Conservation (phyloP, 2,113 vertebrate genomes). For the Callaeas wilsoni region DNA sequence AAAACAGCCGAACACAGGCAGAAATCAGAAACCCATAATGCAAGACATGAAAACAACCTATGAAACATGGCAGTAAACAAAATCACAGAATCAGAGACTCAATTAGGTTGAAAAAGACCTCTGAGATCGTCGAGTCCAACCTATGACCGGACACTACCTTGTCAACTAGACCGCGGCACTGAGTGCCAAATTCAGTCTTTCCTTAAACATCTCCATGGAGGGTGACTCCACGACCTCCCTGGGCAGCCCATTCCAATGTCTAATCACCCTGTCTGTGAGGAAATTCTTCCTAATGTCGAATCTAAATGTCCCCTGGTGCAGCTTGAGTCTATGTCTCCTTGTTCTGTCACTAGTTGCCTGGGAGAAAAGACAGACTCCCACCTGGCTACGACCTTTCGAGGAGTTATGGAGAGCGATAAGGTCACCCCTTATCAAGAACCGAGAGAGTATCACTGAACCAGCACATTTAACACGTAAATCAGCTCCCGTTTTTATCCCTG, state of each 20-base stretch:
- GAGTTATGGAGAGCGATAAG: rapidly evolving
- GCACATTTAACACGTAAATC: rapidly evolving
- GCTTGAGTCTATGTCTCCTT: no score
- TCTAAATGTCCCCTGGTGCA: neutral
- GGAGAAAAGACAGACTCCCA: neutral
- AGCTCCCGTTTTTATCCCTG: rapidly evolving
- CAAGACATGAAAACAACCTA: neutral
- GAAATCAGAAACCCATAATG: neutral
- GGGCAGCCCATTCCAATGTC: neutral
- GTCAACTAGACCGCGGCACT: no score
- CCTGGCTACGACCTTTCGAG: neutral
- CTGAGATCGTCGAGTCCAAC: neutral
- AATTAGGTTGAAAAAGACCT: neutral
- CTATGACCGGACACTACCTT: rapidly evolving
- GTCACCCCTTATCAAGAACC: no score
- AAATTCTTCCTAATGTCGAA: neutral
- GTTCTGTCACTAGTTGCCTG: neutral
- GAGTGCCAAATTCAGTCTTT: neutral
- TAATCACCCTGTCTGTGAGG: no score
- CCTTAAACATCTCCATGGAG: neutral
- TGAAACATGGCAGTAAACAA: neutral
- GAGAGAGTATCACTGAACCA: rapidly evolving
- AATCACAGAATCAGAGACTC: neutral
- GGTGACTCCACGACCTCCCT: neutral
- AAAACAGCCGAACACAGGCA: neutral